Evolutionary conservation across 2,113 vertebrate species (phyloP).

Genomic region (Struthio camelus): DNA sequence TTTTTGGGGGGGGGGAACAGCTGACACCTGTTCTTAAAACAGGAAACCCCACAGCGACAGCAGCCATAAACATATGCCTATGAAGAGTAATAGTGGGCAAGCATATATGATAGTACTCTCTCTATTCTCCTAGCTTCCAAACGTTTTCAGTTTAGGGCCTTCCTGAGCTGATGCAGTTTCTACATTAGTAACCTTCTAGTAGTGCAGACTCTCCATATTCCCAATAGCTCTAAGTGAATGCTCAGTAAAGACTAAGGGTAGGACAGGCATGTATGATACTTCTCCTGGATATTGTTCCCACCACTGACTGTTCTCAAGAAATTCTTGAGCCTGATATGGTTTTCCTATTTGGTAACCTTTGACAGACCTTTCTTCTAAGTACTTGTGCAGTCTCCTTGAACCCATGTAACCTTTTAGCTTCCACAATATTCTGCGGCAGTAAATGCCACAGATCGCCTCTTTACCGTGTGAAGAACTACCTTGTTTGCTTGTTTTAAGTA

Average conservation of each 20-base stretch:
- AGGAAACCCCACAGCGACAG: rapidly evolving
- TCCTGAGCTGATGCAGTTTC: background rate
- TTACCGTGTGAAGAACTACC: background rate
- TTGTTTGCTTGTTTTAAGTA: background rate
- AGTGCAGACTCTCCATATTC: background rate
- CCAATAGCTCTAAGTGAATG: background rate
- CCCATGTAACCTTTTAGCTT: background rate
- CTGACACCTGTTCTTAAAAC: background rate
- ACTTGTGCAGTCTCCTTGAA: background rate
- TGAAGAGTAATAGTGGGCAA: background rate
- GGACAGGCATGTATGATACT: rapidly evolving
- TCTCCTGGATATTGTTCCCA: background rate
- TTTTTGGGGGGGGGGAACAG: background rate
- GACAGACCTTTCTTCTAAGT: background rate
- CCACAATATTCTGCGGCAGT: rapidly evolving
- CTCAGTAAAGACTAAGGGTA: background rate
- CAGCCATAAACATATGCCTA: background rate
- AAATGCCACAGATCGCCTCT: background rate
- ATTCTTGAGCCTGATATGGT: background rate
- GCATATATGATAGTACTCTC: background rate
- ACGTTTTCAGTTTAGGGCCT: background rate
- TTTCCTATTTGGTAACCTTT: background rate
- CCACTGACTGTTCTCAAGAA: background rate
- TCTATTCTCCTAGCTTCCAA: background rate
- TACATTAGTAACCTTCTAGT: background rate